These are phyloP conservation scores for Neoarius graeffei DNA, from an alignment of 2,113 vertebrate species.

Conservation along the genomic window DNA sequence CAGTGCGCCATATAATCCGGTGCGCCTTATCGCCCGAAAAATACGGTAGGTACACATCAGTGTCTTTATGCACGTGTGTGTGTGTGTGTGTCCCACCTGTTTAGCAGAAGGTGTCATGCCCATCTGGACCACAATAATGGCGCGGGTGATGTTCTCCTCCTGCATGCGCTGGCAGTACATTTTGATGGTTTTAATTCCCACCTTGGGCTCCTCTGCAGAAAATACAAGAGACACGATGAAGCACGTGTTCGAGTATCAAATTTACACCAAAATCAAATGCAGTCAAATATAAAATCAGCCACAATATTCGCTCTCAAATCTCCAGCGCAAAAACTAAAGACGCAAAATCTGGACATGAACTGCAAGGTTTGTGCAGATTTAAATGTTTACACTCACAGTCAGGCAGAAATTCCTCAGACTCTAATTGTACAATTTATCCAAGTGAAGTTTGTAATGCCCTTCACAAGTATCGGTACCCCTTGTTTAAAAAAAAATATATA, in stretches of 20 bases:
- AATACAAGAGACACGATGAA: neutral
- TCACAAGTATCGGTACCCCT: too few relatives aligned
- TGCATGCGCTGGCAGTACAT: slow-evolving; percentile 99
- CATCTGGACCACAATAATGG: slow-evolving; percentile 95
- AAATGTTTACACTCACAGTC: neutral
- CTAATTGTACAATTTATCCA: neutral
- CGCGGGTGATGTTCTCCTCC: slow-evolving; percentile 96
- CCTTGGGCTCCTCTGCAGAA: slow-evolving; percentile 42
- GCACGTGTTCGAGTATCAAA: too few relatives aligned
- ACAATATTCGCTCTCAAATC: neutral
- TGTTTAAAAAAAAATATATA: too few relatives aligned
- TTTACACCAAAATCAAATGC: neutral
- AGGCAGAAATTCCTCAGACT: neutral
- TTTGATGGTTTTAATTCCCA: slow-evolving; percentile 88
- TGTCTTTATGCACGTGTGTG: too few relatives aligned
- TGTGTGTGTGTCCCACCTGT: slow-evolving; percentile 74
- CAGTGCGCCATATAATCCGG: too few relatives aligned
- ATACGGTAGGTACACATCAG: too few relatives aligned
- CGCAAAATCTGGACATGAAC: neutral
- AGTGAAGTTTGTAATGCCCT: neutral
- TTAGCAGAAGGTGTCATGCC: slow-evolving; percentile 98
- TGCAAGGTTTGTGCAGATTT: neutral
- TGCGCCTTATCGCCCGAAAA: too few relatives aligned
- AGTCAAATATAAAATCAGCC: neutral
- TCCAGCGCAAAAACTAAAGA: neutral